A percentile compares a stretch with the other conserved stretches of the same genome.
phyloP scores from a whole-genome alignment of 2,797 vertebrate genomes.

The Morelia viridis region DNA sequence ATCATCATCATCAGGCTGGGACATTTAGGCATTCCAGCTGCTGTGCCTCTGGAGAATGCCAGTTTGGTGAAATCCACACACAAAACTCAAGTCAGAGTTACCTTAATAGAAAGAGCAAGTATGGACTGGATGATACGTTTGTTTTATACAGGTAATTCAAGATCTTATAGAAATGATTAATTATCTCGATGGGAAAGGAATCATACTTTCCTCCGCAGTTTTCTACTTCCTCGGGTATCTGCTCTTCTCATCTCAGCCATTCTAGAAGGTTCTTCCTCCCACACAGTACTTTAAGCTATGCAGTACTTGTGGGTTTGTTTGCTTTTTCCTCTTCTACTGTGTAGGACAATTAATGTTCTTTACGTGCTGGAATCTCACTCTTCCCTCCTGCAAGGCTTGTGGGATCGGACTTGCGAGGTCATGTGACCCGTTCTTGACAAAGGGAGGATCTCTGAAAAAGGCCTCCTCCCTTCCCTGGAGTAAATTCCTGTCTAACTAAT shows the following conservation, averaged over 20 bases:
- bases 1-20: not conserved
- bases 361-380: constrained; percentile 50
- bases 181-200: not conserved
- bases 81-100: not conserved
- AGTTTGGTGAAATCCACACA: not conserved
- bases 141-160: constrained; percentile 11
- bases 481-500: constrained; percentile 54
- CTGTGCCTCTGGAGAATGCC: not conserved
- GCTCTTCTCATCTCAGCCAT: not conserved
- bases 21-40: not conserved
- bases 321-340: not conserved
- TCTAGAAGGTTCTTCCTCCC: constrained; percentile 33
- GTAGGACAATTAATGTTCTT: constrained; percentile 29
- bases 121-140: not conserved
- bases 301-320: not conserved
- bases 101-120: constrained; percentile 34
- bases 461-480: constrained; percentile 29
- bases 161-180: constrained; percentile 17
- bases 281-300: not conserved
- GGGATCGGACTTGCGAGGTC: constrained; percentile 28
- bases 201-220: not conserved
- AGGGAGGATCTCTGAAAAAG: constrained; percentile 55
- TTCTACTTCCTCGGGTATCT: constrained; percentile 7
- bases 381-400: constrained; percentile 46
- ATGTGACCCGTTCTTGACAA: constrained; percentile 56